Evolutionary conservation across 2,113 vertebrate genomes (phyloP), one percentile per base, ranked within the genome.

Genomic region (Triplophysa rosa): DNA sequence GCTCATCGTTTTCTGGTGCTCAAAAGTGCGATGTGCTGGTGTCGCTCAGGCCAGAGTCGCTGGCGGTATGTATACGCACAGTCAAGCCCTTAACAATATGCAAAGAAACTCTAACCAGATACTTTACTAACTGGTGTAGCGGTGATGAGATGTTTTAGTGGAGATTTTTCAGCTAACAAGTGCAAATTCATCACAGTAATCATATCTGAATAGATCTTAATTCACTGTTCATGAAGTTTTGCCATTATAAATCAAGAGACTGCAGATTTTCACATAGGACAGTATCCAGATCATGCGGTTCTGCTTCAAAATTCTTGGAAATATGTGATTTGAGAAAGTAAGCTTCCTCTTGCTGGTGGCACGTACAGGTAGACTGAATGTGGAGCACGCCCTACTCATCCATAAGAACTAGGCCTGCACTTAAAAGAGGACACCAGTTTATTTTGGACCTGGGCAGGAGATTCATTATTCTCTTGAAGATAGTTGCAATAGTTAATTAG

Each of bases 401-500:
- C 67, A 79, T 66, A 69, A 67, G 80, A 85, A 84, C 67, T 79
- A 84, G 83, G 85, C 61, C 82, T 82, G 74, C 49, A 64, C 69
- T 86, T 86, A 86, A 84, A 82, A 61, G 74, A 85, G 84, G 79
- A 67, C 83, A 82, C 13, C 17, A 11, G 16, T 82, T 81, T 85
- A 83, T 86, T 86, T 84, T 74, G 52, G 71, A 82, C 70, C 52
- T 33, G 49, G 56, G 52, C 79, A 82, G 33, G 83, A 85, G 84
- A 87, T 83, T 78, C 76, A 82, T 82, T 80, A 81, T 81, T 85
- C 75, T 70, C 79, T 86, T 79, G 80, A 82, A 86, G 84, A 84
- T 80, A 79, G 77, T 71, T 80, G 49, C 73, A 69, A 54, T 49
- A 76, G 69, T 80, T 84, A 86, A 86, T 83, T 78, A 86, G 82